Evolutionary conservation across 2,888 invertebrate species (phyloP).

Genomic region (Microplitis manilae): DNA sequence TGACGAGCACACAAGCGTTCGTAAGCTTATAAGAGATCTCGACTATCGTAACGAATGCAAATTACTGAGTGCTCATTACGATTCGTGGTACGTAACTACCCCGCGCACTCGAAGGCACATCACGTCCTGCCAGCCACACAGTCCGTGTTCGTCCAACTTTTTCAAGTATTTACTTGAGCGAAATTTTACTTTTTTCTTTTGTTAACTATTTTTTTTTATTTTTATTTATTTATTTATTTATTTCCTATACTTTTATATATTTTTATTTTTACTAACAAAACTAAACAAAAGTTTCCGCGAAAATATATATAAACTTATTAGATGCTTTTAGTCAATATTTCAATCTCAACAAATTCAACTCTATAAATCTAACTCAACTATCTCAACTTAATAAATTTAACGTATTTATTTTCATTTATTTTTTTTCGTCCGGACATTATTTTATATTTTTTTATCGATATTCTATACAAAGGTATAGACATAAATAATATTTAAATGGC

Average conservation of each 20-base stretch:
- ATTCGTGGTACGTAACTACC: conserved; percentile 39
- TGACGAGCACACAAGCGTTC: conserved; percentile 24
- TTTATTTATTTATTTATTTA: background rate
- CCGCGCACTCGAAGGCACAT: conserved; percentile 35
- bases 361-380: background rate
- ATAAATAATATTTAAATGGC: conserved; percentile 19
- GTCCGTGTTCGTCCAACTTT: conserved; percentile 28
- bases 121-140: conserved; percentile 35
- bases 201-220: background rate
- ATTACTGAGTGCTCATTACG: conserved; percentile 45
- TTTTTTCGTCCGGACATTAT: background rate
- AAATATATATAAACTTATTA: background rate
- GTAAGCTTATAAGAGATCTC: conserved; percentile 31
- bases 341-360: background rate
- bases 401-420: background rate
- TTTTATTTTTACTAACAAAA: background rate
- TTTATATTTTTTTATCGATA: background rate
- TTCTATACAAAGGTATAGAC: background rate
- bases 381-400: background rate
- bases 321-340: background rate
- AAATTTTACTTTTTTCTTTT: conserved; percentile 9
- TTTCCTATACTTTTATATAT: background rate
- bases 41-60: conserved; percentile 43
- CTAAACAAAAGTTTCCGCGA: background rate
- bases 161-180: conserved; percentile 11